These are phyloP conservation scores for Pseudopleuronectes americanus DNA, from an alignment of 2,797 vertebrate species.

Conservation along the genomic window DNA sequence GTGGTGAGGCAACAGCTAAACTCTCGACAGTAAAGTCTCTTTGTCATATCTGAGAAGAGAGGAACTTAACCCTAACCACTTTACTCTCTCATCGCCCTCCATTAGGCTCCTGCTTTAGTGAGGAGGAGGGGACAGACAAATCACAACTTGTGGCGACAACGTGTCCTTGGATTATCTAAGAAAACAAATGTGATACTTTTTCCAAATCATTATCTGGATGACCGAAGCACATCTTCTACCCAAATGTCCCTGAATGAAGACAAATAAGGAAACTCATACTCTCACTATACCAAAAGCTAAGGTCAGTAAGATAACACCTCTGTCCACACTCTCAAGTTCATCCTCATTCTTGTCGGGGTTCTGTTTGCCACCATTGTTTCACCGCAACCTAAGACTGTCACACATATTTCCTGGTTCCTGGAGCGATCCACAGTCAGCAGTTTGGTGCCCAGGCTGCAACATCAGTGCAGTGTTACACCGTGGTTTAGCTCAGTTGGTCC, in stretches of 20 bases:
- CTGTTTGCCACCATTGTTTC: constrained; percentile 1
- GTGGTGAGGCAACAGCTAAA: not conserved
- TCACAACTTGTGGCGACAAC: not conserved
- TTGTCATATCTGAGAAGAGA: constrained; percentile 5
- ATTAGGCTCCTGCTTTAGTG: not conserved
- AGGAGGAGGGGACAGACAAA: constrained; percentile 3
- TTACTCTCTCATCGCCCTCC: not conserved
- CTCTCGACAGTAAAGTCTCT: not conserved
- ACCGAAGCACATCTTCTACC: not conserved
- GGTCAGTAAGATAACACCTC: not conserved
- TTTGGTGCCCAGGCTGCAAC: constrained; percentile 26
- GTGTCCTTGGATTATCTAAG: not conserved
- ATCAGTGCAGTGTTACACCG: not conserved
- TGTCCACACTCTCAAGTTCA: not conserved
- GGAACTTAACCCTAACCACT: not conserved
- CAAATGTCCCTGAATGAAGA: not conserved
- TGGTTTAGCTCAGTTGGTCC: constrained; percentile 15
- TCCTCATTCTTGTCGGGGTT: constrained; percentile 30
- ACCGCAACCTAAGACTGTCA: not conserved
- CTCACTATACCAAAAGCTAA: not conserved
- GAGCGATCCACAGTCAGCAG: constrained; percentile 46
- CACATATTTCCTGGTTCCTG: constrained; percentile 68
- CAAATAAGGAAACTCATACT: not conserved
- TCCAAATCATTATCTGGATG: not conserved
- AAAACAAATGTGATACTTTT: not conserved